Evolutionary conservation across 2,797 vertebrate species (phyloP), one percentile per base, ranked within the genome.

Genomic region (Helarctos malayanus): DNA sequence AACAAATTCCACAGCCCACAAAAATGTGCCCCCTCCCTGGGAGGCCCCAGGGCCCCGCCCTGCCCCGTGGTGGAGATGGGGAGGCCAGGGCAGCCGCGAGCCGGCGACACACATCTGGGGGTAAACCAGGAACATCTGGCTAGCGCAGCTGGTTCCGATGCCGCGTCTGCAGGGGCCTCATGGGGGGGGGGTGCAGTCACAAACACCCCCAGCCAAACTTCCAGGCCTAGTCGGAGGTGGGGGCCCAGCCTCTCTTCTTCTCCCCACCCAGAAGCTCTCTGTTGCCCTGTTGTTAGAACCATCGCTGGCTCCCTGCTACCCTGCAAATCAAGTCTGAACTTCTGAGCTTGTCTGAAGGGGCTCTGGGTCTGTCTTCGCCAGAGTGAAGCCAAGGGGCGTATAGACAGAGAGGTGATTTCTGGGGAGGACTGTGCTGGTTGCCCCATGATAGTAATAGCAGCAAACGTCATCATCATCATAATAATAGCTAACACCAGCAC

Each of bases 71-170:
- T 16, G 71, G 59, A 79, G 29, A 79, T 5, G 0, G 25, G 68
- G 94, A 59, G 80, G 63, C 90, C 27, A 11, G 96, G 95, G 90
- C 82, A 89, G 91, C 75, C 23, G 1, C 1, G 4, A 68, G 85
- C 56, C 5, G 61, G 90, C 4, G 7, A 69, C 8, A 0, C 91
- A 97, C 97, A 98, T 98, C 97, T 95, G 97, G 49, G 96, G 90
- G 84, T 91, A 98, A 97, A 98, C 94, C 84, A 96, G 82, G 93
- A 98, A 97, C 98, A 98, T 97, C 94, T 98, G 98, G 93, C 4
- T 6, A 27, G 63, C 76, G 85, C 97, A 98, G 98, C 97, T 97
- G 98, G 84, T 96, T 96, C 94, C 1, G 52, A 92, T 86, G 80
- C 89, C 13, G 57, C 2, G 1, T 96, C 85, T 86, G 75, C 0